Evolutionary conservation across 2,113 vertebrate species (phyloP).

Genomic region (Ameiurus melas): DNA sequence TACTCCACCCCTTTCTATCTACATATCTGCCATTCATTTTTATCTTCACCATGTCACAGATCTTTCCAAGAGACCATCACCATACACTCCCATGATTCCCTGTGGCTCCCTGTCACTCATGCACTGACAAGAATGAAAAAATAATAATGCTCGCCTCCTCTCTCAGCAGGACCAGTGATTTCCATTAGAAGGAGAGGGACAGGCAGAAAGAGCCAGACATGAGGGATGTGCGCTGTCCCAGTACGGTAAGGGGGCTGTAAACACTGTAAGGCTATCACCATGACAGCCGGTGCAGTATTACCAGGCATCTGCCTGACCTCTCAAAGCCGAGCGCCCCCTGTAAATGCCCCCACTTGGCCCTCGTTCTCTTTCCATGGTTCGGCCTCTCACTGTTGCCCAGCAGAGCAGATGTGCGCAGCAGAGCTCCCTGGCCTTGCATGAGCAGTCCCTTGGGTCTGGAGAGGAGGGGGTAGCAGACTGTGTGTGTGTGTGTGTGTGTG

Average conservation of each 20-base stretch:
- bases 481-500: conserved; percentile 41
- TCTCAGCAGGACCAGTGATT: conserved; percentile 66
- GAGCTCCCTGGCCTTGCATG: conserved; percentile 65
- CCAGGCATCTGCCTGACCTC: conserved; percentile 66
- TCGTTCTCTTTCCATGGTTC: conserved; percentile 48
- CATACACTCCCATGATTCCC: conserved; percentile 27
- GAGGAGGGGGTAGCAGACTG: conserved; percentile 50
- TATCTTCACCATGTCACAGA: not conserved
- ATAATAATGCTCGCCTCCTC: conserved; percentile 39
- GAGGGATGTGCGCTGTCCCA: conserved; percentile 59
- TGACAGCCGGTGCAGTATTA: conserved; percentile 68
- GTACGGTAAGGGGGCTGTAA: conserved; percentile 68
- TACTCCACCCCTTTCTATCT: not conserved
- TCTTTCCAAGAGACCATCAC: conserved; percentile 11
- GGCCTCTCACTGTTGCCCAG: conserved; percentile 60
- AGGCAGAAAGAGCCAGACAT: conserved; percentile 57
- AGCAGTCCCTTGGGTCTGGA: conserved; percentile 63
- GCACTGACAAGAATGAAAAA: conserved; percentile 17
- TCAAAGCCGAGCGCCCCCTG: conserved; percentile 53
- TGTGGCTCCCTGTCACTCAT: conserved; percentile 13
- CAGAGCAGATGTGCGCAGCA: conserved; percentile 74
- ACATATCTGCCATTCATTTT: not conserved
- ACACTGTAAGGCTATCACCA: conserved; percentile 76
- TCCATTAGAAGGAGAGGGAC: conserved; percentile 74
- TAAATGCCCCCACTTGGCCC: conserved; percentile 34